phyloP scores from a whole-genome alignment of 2,797 vertebrate species.

The Pteropus rufus region DNA sequence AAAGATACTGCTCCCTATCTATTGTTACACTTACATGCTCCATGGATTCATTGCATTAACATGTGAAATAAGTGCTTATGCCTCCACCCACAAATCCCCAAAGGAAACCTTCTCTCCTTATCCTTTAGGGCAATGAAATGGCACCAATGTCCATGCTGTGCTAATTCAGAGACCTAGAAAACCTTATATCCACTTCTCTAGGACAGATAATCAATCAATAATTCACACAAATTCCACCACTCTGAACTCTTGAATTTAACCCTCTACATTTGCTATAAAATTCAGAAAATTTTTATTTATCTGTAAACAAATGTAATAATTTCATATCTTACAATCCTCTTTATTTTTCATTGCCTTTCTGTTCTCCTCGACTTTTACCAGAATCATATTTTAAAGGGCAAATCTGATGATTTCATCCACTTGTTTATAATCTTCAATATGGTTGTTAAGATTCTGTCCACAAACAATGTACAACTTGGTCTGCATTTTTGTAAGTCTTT shows the following conservation, averaged over 20 bases:
- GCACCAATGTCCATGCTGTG: neutral
- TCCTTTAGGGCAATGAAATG: neutral
- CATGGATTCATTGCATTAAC: neutral
- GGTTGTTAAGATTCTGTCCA: neutral
- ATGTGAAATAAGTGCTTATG: neutral
- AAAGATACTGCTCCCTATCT: neutral
- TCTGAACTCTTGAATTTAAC: neutral
- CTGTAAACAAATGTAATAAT: neutral
- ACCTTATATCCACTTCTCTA: no score
- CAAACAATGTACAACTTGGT: neutral
- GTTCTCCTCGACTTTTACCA: neutral
- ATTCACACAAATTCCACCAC: neutral
- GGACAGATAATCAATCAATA: neutral
- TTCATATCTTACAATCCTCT: neutral
- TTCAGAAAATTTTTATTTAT: neutral
- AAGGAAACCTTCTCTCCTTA: neutral
- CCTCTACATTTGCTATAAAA: neutral
- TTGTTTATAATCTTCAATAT: neutral
- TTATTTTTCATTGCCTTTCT: neutral
- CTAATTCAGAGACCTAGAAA: neutral
- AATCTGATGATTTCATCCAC: neutral
- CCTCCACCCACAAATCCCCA: fast-evolving
- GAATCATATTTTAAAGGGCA: neutral
- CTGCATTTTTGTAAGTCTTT: neutral
- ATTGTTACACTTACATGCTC: neutral